Evolutionary conservation across 2,797 vertebrate genomes (phyloP).

Genomic region (Cyclopterus lumpus): DNA sequence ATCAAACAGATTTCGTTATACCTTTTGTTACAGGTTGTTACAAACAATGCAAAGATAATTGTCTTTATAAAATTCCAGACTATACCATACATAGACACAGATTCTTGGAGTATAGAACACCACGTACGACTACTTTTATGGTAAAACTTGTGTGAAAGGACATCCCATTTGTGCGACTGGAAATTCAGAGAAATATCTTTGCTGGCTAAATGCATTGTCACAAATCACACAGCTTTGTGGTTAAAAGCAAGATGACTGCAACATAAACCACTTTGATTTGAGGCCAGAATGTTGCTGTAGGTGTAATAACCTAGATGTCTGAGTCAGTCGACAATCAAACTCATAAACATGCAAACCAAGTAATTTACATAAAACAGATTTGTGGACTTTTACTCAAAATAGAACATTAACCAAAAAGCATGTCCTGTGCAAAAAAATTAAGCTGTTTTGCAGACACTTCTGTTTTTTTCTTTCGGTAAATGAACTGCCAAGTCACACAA

Average conservation of each 20-base stretch:
- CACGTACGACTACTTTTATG: constrained; percentile 82
- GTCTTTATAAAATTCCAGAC: constrained; percentile 96
- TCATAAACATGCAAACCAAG: neutral
- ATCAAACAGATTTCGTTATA: constrained; percentile 90
- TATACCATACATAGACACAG: constrained; percentile 89
- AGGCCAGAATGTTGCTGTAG: constrained; percentile 23
- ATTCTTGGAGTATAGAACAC: constrained; percentile 86
- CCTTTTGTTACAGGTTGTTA: constrained; percentile 86
- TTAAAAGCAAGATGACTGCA: constrained; percentile 42
- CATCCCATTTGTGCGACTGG: constrained; percentile 82
- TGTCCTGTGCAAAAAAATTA: constrained; percentile 3
- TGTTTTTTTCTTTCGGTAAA: constrained; percentile 57
- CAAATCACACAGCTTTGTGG: constrained; percentile 24
- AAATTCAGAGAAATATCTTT: constrained; percentile 69
- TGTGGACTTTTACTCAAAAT: neutral
- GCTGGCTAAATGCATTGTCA: constrained; percentile 12
- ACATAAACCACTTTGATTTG: constrained; percentile 8
- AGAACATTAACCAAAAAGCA: neutral
- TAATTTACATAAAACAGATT: constrained; percentile 2
- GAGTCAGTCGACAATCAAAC: constrained; percentile 27
- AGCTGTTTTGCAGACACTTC: constrained; percentile 7
- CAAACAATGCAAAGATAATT: constrained; percentile 97
- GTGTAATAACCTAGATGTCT: constrained; percentile 39
- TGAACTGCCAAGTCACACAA: constrained; percentile 89
- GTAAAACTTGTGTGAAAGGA: constrained; percentile 84